Conservation (phyloP, 2,888 invertebrate genomes). For the Campoplex capitator region DNA sequence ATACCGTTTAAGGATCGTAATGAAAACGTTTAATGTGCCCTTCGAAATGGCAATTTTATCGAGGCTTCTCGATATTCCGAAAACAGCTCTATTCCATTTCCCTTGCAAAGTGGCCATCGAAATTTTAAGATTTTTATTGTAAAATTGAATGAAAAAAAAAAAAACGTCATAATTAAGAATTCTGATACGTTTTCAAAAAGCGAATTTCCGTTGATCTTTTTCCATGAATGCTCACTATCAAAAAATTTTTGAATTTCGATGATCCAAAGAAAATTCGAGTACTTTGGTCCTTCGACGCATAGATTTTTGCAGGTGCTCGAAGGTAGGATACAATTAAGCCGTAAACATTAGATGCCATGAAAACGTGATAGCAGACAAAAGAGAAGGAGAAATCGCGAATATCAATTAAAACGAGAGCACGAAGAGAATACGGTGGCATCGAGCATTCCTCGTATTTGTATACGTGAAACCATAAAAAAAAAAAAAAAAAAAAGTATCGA, state of each 20-base stretch:
- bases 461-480: background rate
- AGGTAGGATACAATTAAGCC: background rate
- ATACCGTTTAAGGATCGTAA: background rate
- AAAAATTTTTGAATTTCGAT: too few species aligned
- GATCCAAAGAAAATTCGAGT: background rate
- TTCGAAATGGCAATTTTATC: background rate
- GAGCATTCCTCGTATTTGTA: conserved; percentile 25
- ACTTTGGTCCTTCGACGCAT: background rate
- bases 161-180: background rate
- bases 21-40: background rate
- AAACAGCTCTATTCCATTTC: background rate
- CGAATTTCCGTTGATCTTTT: background rate
- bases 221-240: background rate
- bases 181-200: background rate
- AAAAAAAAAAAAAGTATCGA: background rate
- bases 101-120: background rate
- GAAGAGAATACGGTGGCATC: conserved; percentile 16
- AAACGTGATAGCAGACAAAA: background rate
- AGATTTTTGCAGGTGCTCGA: background rate
- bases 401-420: conserved; percentile 44
- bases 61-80: background rate
- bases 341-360: background rate
- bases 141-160: background rate
- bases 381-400: conserved; percentile 14
- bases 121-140: background rate